Evolutionary conservation across 2,797 vertebrate species (phyloP).

Genomic region (Eupleurogrammus muticus): DNA sequence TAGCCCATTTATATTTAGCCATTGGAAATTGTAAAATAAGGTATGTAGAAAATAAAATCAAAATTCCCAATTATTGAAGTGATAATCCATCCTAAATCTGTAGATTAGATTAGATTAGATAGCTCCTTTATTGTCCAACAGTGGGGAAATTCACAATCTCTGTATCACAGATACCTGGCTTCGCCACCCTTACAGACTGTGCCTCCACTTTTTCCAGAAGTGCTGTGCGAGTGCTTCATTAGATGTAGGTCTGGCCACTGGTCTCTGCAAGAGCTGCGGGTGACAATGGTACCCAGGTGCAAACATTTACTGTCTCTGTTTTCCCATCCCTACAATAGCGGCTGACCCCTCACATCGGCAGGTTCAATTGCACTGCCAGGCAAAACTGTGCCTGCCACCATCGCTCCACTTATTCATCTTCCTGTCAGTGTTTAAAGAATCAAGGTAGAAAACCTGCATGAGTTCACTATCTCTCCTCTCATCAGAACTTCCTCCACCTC

Average conservation of each 20-base stretch:
- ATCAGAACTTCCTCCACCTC: slow-evolving; percentile 32
- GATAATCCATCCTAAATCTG: too few relatives aligned
- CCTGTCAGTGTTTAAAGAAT: slow-evolving; percentile 60
- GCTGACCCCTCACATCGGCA: slow-evolving; percentile 38
- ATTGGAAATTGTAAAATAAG: background rate
- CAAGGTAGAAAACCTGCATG: slow-evolving; percentile 38
- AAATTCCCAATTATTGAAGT: too few relatives aligned
- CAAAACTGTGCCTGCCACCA: slow-evolving; percentile 41
- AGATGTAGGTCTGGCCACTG: slow-evolving; percentile 31
- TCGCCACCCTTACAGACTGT: slow-evolving; percentile 39
- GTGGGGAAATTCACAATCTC: too few relatives aligned
- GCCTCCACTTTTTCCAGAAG: slow-evolving; percentile 25
- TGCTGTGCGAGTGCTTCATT: slow-evolving; percentile 30
- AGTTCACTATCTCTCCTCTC: slow-evolving; percentile 41
- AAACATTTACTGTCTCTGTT: slow-evolving; percentile 56
- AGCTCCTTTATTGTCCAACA: too few relatives aligned
- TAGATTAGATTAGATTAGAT: too few relatives aligned
- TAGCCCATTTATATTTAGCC: background rate
- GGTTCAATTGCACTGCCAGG: slow-evolving; percentile 45
- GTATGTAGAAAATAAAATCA: too few relatives aligned
- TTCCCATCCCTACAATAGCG: slow-evolving; percentile 40
- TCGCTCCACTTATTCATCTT: slow-evolving; percentile 62
- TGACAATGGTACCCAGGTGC: slow-evolving; percentile 64
- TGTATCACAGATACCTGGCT: slow-evolving; percentile 20
- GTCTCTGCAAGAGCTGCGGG: slow-evolving; percentile 40